These are phyloP conservation scores for Megalurothrips usitatus DNA, from an alignment of 2,888 invertebrate species.

Conservation along the genomic window DNA sequence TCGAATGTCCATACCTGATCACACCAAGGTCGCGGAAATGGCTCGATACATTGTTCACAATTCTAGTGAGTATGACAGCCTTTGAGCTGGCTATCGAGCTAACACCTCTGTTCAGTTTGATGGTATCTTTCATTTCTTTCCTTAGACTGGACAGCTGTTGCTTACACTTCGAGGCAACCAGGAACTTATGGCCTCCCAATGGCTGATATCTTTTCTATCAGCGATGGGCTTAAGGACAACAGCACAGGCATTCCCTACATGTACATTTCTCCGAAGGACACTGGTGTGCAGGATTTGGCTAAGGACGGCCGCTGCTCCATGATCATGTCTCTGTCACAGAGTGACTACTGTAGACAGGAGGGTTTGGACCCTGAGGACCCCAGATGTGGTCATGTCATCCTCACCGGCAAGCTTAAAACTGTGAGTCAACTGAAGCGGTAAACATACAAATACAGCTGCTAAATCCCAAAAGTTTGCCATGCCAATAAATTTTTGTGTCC, in stretches of 20 bases:
- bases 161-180: constrained; percentile 61
- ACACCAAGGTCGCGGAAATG: constrained; percentile 59
- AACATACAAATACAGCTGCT: constrained; percentile 23
- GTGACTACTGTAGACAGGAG: constrained; percentile 58
- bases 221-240: constrained; percentile 62
- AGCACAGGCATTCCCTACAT: constrained; percentile 70
- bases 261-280: constrained; percentile 67
- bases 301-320: constrained; percentile 61
- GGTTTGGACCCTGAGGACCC: constrained; percentile 71
- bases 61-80: constrained; percentile 59
- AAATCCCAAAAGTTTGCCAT: neutral
- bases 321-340: constrained; percentile 65
- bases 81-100: constrained; percentile 22
- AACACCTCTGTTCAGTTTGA: constrained; percentile 29
- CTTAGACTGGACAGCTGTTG: constrained; percentile 67
- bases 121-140: constrained; percentile 26
- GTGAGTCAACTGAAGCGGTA: constrained; percentile 46
- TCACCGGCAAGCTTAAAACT: constrained; percentile 62
- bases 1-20: constrained; percentile 53
- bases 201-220: constrained; percentile 63
- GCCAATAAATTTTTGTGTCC: constrained; percentile 32
- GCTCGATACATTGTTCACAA: constrained; percentile 68
- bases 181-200: constrained; percentile 62
- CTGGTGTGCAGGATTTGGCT: constrained; percentile 62
- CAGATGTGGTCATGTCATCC: constrained; percentile 66